Conservation (phyloP, 2,113 vertebrate species). For the Anhinga anhinga region DNA sequence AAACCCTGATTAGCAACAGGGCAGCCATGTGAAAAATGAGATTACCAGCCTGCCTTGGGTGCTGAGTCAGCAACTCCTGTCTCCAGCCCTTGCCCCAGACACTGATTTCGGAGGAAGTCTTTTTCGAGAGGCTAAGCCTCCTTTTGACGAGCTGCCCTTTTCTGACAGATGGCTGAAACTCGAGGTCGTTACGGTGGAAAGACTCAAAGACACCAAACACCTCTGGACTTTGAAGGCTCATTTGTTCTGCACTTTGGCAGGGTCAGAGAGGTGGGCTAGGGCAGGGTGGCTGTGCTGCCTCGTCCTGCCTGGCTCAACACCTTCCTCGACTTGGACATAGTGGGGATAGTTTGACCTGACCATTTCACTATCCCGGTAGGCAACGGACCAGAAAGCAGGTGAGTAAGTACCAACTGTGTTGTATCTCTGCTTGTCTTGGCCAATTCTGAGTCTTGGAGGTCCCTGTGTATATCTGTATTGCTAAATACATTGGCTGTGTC, state of each 20-base stretch:
- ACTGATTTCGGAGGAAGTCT: not conserved
- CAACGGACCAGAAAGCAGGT: too few species aligned
- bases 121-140: not conserved
- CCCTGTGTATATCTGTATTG: not conserved
- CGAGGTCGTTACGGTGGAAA: fast-evolving
- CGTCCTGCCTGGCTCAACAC: not conserved
- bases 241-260: not conserved
- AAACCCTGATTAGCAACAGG: not conserved
- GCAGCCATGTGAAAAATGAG: not conserved
- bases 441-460: not conserved
- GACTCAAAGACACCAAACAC: not conserved
- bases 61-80: conserved; percentile 32
- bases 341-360: not conserved
- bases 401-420: not conserved
- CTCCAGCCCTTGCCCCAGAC: not conserved
- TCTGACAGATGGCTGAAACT: not conserved
- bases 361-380: not conserved
- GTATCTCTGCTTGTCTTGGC: not conserved
- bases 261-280: not conserved
- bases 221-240: not conserved
- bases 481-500: not conserved
- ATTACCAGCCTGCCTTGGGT: not conserved
- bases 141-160: not conserved
- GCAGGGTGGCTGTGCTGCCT: not conserved
- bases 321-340: not conserved